Evolutionary conservation across 2,113 vertebrate species (phyloP), one percentile per base, ranked within the genome.

Genomic region (human (Homo sapiens)): DNA sequence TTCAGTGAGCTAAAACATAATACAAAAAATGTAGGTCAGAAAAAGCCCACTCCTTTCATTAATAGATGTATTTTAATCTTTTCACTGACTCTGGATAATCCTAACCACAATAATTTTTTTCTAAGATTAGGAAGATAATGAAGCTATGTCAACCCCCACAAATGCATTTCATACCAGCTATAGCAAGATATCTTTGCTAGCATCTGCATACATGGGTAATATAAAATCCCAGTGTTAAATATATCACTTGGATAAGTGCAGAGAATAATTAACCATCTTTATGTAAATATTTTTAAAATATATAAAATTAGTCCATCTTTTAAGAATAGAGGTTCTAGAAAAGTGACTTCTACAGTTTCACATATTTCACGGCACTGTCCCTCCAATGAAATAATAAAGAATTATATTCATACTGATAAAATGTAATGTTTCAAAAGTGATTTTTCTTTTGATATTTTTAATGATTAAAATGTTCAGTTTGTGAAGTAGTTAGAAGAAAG

Each of bases 61-160:
- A 84, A 35, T 70, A 96, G 0, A 89, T 89, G 70, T 91, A 3
- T 85, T 91, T 84, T 80, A 40, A 86, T 95, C 5, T 78, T 96
- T 93, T 90, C 22, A 91, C 5, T 94, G 61, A 79, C 52, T 83
- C 12, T 90, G 11, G 27, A 79, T 61, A 83, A 91, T 92, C 6
- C 75, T 76, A 94, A 32, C 5, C 27, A 45, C 40, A 11, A 27
- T 8, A 73, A 66, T 66, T 22, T 40, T 27, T 64, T 61, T n/a
- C 20, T 20, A 40, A 95, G 12, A 91, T 48, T 61, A 40, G 20
- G 27, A 90, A 96, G 18, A 96, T 14, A 61, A 95, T 55, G 5
- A 95, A 84, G 87, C 11, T 64, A 57, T 64, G n/a, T 57, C 22
- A 87, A 13, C 1, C 11, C 16, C 32, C 43, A 75, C 32, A 12